Conservation (phyloP, 2,888 invertebrate species). For the Strigamia transsilvanica region DNA sequence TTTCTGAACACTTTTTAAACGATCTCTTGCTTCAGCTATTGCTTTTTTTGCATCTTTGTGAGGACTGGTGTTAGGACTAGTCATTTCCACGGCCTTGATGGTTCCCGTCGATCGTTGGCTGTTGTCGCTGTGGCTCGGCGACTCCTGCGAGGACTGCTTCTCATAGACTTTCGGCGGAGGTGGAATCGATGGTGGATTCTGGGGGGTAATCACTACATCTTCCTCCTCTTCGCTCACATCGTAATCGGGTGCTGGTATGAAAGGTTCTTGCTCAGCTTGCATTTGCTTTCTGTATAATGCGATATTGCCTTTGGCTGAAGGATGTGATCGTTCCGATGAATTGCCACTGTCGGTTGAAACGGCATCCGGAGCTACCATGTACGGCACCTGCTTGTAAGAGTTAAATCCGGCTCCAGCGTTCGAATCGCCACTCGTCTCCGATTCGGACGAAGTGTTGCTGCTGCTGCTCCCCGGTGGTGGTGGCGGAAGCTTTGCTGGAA, state of each 20-base stretch:
- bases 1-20: conserved; percentile 50
- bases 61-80: conserved; percentile 34
- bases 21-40: conserved; percentile 52
- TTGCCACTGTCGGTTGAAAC: conserved; percentile 56
- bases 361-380: conserved; percentile 52
- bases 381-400: conserved; percentile 29
- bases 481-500: conserved; percentile 56
- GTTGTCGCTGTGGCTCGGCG: conserved; percentile 44
- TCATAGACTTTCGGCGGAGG: conserved; percentile 48
- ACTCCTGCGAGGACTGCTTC: conserved; percentile 50
- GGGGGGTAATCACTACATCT: conserved; percentile 56
- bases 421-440: conserved; percentile 56
- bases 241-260: conserved; percentile 92
- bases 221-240: conserved; percentile 82
- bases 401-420: conserved; percentile 12
- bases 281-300: conserved; percentile 6
- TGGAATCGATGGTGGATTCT: conserved; percentile 52
- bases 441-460: conserved; percentile 56
- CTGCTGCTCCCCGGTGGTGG: conserved; percentile 55
- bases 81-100: background rate
- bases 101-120: background rate
- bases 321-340: conserved; percentile 54
- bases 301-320: background rate
- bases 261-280: conserved; percentile 66
- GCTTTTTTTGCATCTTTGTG: conserved; percentile 53